Evolutionary conservation across 2,888 invertebrate species (phyloP).

Genomic region (Drosophila colorata): DNA sequence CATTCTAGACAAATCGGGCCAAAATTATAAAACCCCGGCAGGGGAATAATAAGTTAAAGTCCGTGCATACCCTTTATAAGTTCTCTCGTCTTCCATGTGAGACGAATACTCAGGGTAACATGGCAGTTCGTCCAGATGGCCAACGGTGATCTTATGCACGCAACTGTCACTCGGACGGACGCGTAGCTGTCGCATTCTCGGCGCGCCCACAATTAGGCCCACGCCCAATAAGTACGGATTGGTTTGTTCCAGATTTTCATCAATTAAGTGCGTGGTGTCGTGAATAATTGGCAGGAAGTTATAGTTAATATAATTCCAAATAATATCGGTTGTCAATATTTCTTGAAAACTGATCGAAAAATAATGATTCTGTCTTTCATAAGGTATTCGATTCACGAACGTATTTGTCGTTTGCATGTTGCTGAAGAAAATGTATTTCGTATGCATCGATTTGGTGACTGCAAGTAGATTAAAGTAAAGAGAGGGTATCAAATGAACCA

Average conservation of each 20-base stretch:
- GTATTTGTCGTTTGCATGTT: not conserved
- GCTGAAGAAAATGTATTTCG: constrained; percentile 6
- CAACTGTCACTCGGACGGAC: not conserved
- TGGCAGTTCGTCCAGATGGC: fast-evolving
- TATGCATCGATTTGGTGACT: constrained; percentile 1
- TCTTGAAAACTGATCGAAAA: not conserved
- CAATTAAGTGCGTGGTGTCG: fast-evolving
- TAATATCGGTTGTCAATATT: not conserved
- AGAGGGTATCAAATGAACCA: no score
- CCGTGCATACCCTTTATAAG: constrained; percentile 3
- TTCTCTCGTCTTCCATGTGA: fast-evolving
- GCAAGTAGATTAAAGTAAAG: no score
- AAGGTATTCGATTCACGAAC: not conserved
- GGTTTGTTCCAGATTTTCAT: fast-evolving
- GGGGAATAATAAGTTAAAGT: no score
- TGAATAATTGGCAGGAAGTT: constrained; percentile 1
- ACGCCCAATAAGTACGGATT: not conserved
- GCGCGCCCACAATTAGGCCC: constrained; percentile 20
- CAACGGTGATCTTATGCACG: not conserved
- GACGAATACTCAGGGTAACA: constrained; percentile 13
- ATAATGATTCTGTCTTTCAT: not conserved
- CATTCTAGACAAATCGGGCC: no score
- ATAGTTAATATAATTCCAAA: not conserved
- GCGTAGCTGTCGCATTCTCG: constrained; percentile 38
- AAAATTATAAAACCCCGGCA: no score